These are phyloP conservation scores for Tiliacea aurago DNA, from an alignment of 2,888 invertebrate species.

Conservation along the genomic window DNA sequence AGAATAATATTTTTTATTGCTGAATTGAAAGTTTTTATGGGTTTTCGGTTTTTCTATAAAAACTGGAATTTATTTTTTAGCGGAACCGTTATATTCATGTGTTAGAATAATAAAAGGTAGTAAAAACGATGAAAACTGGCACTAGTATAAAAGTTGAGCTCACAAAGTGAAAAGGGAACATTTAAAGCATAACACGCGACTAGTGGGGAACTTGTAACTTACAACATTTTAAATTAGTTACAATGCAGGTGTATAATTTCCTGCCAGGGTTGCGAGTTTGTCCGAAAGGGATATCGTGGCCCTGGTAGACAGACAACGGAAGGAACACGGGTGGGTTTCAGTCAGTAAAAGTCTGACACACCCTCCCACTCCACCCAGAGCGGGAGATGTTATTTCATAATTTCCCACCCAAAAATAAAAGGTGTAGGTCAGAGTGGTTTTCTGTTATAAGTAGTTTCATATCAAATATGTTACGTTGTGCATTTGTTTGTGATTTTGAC, in stretches of 20 bases:
- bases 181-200: slow-evolving; percentile 63
- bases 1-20: slow-evolving; percentile 44
- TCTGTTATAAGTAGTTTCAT: slow-evolving; percentile 1
- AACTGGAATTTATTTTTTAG: slow-evolving; percentile 56
- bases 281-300: too few species aligned
- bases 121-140: slow-evolving; percentile 64
- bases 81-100: slow-evolving; percentile 61
- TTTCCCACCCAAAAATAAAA: too few species aligned
- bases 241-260: slow-evolving; percentile 41
- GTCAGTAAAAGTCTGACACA: too few species aligned
- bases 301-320: too few species aligned
- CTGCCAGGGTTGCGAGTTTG: too few species aligned
- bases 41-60: slow-evolving; percentile 55
- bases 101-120: slow-evolving; percentile 68
- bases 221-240: slow-evolving; percentile 52
- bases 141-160: slow-evolving; percentile 64
- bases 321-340: too few species aligned
- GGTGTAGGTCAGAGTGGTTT: slow-evolving; percentile 38
- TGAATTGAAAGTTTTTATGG: slow-evolving; percentile 60
- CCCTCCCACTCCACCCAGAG: too few species aligned
- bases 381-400: too few species aligned
- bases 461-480: background rate
- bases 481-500: background rate
- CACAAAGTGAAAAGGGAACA: slow-evolving; percentile 60
- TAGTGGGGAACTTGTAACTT: slow-evolving; percentile 42